Evolutionary conservation across 2,113 vertebrate genomes (phyloP), one percentile per base, ranked within the genome.

Genomic region (Gobius niger): DNA sequence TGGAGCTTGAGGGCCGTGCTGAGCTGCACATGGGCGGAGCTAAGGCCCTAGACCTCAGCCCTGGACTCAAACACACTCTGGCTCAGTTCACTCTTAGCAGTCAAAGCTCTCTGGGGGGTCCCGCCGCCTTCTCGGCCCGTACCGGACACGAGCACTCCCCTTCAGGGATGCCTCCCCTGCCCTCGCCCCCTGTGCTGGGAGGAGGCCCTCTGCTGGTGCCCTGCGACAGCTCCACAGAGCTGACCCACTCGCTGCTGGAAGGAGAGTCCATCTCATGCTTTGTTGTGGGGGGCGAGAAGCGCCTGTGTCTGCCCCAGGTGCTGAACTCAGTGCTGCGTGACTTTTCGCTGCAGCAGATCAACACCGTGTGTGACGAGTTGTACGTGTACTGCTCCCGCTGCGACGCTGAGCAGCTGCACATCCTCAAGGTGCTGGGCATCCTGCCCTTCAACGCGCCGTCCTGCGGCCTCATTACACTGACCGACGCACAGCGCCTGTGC

Each of bases 51-150:
- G 94, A 94, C 87, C 91, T 99, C 82, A 99, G 97, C 85, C 96
- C 98, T 6, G 97, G 95, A 75, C 92, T 99, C 79, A 98, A 99
- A 82, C 96, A 98, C 89, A 99, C 98, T 0, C 86, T 99, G 88
- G 97, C 97, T 72, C 97, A 99, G 86, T 99, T 99, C 88, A 96
- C 97, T 51, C 91, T 99, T 9, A 99, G 97, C 92, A 99, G 98
- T 87, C 96, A 97, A 92, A 98, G 95, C 78, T 99, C 98, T 0
- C 86, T 99, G 10, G 97, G 98, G 70, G 98, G 98, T 59, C 98
- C 98, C 0, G 98, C 98, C 34, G 97, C 98, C 2, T 99, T 99
- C 87, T 98, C 97, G 0, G 95, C 97, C 66, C 95, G 96, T 3
- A 94, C 94, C 60, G 94, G 94, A 59, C 95, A 95, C 24, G 97